Evolutionary conservation across 1,140 invertebrate species (phyloP), one percentile per base, ranked within the genome.

Genomic region (Asobara japonica): DNA sequence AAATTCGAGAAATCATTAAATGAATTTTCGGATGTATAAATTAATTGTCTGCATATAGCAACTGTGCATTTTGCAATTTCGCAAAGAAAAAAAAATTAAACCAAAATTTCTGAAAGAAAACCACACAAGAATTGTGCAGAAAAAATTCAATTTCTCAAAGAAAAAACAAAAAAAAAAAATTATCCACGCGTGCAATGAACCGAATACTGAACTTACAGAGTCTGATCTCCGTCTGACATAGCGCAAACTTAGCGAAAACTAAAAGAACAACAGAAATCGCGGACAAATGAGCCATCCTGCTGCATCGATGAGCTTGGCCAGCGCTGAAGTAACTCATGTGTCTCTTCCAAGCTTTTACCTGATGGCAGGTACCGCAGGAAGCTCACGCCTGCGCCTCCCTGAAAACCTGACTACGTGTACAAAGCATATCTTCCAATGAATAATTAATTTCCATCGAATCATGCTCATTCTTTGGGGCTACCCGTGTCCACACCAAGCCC

Each of bases 381-480:
- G 22, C 70, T 75, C 71, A 83, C 83, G 84, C 81, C 81, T 84
- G 83, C 83, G 84, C 83, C 69, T 16, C 65, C n/a, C 29, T 18
- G 30, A 51, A 18, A 20, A 4, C 77, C 71, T 70, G 65, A 20
- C 67, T 38, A 38, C 36, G 36, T 38, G 36, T 38, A 38, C 36
- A 45, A n/a, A 77, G 60, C 56, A n/a, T n/a, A n/a, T n/a, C n/a
- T n/a, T n/a, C 68, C 64, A 69, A 82, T 86, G 71, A 84, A 86
- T 84, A 83, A 84, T 85, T 70, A 75, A 83, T 78, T 71, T 71
- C 78, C 74, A 78, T 84, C 80, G 81, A 84, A 84, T 81, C 76
- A 69, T 77, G 72, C 72, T 74, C 78, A 77, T 77, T 72, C 78
- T 74, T 66, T 62, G 62, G 18, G 38, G 13, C 29, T 30, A 16